Percentiles rank a stretch among this genome's conserved stretches.
phyloP scores from a whole-genome alignment of 2,888 invertebrate genomes.

The Saturnia pavonia region DNA sequence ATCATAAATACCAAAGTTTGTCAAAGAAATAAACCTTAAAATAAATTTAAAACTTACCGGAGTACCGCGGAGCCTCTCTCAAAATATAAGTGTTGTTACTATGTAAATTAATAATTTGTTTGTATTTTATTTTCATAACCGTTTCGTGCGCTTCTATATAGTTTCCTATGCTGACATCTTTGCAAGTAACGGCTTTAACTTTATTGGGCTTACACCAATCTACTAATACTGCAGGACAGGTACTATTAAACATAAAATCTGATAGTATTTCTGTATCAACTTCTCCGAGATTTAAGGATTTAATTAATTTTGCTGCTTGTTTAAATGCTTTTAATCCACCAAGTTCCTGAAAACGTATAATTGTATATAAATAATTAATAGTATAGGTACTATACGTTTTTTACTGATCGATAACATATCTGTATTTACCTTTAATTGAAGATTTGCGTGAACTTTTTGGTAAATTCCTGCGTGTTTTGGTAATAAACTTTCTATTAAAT shows the following conservation, averaged over 20 bases:
- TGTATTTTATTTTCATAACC: constrained; percentile 72
- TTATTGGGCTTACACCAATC: constrained; percentile 76
- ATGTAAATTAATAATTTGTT: constrained; percentile 67
- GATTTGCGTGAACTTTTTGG: constrained; percentile 70
- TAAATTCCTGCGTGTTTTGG: constrained; percentile 79
- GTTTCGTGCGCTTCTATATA: constrained; percentile 80
- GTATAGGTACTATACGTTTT: background rate
- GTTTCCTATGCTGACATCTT: constrained; percentile 72
- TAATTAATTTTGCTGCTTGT: constrained; percentile 70
- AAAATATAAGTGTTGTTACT: constrained; percentile 75
- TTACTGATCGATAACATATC: background rate
- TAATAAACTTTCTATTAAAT: constrained; percentile 76
- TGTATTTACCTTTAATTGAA: constrained; percentile 63
- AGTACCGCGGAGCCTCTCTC: constrained; percentile 71
- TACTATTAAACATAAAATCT: constrained; percentile 73
- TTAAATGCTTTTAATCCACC: constrained; percentile 73
- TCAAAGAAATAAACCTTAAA: constrained; percentile 25
- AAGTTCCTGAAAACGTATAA: constrained; percentile 59
- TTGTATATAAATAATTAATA: background rate
- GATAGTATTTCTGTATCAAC: constrained; percentile 70
- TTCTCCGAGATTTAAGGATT: constrained; percentile 69
- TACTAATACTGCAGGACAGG: constrained; percentile 71
- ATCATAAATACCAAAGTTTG: constrained; percentile 21
- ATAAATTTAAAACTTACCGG: constrained; percentile 54
- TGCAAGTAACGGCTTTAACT: constrained; percentile 75